Percentiles rank a stretch among this genome's conserved stretches.
These are phyloP conservation scores for Pseudorasbora parva DNA, from an alignment of 2,113 vertebrate genomes.

Conservation along the genomic window DNA sequence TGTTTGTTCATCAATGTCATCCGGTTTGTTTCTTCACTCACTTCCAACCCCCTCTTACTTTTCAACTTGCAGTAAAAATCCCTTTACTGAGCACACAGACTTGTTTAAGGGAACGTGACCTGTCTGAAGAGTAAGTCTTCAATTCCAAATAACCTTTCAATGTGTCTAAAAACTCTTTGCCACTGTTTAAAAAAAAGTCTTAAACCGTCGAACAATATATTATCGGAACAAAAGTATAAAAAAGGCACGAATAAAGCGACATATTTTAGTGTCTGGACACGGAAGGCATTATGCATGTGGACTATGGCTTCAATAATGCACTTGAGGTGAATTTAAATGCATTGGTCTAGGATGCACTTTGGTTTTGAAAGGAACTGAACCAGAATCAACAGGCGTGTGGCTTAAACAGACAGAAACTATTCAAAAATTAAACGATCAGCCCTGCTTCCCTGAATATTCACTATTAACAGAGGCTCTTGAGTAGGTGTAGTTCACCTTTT, in stretches of 20 bases:
- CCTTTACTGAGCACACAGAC: not conserved
- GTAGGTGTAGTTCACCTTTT: not conserved
- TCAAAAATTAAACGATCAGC: not conserved
- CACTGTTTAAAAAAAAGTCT: not conserved
- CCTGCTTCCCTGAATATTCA: conserved; percentile 3
- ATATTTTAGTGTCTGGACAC: not conserved
- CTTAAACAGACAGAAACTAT: not conserved
- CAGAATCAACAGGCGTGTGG: not conserved
- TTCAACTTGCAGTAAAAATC: conserved; percentile 4
- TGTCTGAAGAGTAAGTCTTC: not conserved
- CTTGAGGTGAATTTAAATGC: not conserved
- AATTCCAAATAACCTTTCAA: not conserved
- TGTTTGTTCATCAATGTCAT: not conserved
- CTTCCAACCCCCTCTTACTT: not conserved
- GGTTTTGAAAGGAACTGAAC: not conserved
- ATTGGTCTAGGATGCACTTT: conserved; percentile 11
- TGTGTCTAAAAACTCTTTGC: not conserved
- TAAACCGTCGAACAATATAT: not conserved
- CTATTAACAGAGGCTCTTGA: not conserved
- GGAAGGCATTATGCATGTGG: not conserved
- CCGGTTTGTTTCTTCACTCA: not conserved
- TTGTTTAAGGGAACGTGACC: too few relatives aligned
- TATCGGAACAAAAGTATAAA: not conserved
- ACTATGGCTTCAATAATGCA: conserved; percentile 25
- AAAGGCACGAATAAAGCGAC: not conserved